Evolutionary conservation across 2,797 vertebrate genomes (phyloP).

Genomic region (Antrozous pallidus): DNA sequence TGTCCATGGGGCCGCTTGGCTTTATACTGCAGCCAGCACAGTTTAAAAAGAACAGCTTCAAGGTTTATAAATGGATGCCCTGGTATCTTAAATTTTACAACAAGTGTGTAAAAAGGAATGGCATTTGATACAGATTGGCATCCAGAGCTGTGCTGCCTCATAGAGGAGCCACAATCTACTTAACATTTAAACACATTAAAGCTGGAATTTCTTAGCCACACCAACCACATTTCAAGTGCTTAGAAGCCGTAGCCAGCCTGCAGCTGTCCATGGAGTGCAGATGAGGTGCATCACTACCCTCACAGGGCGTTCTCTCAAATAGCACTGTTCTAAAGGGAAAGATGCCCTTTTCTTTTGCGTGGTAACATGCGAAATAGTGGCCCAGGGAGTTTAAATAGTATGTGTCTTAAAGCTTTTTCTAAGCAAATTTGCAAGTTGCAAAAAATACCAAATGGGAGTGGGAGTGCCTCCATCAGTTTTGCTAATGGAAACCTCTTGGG

Average conservation of each 20-base stretch:
- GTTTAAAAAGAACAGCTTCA: neutral
- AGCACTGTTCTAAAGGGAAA: neutral
- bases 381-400: neutral
- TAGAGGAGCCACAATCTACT: neutral
- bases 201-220: neutral
- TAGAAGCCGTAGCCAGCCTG: no score
- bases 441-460: neutral
- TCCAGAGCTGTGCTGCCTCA: neutral
- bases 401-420: neutral
- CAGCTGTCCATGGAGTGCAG: neutral
- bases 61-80: neutral
- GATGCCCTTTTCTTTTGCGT: neutral
- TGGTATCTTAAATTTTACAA: neutral
- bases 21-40: neutral
- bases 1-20: neutral
- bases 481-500: neutral
- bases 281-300: neutral
- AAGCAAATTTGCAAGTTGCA: neutral
- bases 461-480: neutral
- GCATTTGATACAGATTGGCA: neutral
- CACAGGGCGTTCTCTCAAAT: neutral
- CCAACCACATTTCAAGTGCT: neutral
- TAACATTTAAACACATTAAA: neutral
- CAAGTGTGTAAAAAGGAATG: neutral
- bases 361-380: neutral